Evolutionary conservation across 1,140 invertebrate species (phyloP), one percentile per base, ranked within the genome.

Genomic region (Dendroctonus ponderosae): DNA sequence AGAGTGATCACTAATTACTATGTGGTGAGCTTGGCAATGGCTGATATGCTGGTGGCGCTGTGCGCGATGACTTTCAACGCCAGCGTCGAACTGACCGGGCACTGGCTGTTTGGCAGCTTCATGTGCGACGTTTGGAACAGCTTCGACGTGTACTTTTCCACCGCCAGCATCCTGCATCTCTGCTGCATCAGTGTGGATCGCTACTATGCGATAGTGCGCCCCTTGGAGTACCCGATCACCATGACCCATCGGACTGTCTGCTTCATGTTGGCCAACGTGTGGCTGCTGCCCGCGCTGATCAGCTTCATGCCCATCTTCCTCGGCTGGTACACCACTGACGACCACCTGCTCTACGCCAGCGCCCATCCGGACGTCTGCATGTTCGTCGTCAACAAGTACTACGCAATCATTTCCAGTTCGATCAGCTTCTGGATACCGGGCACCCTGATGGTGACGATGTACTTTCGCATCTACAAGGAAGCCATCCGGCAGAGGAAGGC

Each of bases 21-120:
- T 81, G 93, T 98, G 57, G 94, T 97, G 38, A 95, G 93, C 41
- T 80, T 97, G 15, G 92, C 95, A 0, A 88, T 93, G 71, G 94
- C 95, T 5, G 95, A 97, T 77, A 88, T 95, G 78, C 80, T 96
- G 15, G 95, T 98, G 7, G 94, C 94, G 5, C 80, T 96, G 15
- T 91, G 94, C 74, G 92, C 92, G 39, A 95, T 94, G 95, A 94
- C 91, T n/a, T 97, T 97, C 80, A 97, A 96, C 80, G 92, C 93
- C 15, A 91, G 89, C 73, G 86, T 93, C 6, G 90, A 93, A 75
- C 77, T 95, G 5, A 90, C 88, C 37, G 87, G 87, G 41, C 81
- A 87, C 42, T 98, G 96, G 96, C 79, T 93, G 61, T 96, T 97
- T 76, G 91, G 92, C 0, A 84, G 87, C 72, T 84, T 90, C 69